phyloP scores from a whole-genome alignment of 2,888 invertebrate genomes.

The Venustoraphidia nigricollis region DNA sequence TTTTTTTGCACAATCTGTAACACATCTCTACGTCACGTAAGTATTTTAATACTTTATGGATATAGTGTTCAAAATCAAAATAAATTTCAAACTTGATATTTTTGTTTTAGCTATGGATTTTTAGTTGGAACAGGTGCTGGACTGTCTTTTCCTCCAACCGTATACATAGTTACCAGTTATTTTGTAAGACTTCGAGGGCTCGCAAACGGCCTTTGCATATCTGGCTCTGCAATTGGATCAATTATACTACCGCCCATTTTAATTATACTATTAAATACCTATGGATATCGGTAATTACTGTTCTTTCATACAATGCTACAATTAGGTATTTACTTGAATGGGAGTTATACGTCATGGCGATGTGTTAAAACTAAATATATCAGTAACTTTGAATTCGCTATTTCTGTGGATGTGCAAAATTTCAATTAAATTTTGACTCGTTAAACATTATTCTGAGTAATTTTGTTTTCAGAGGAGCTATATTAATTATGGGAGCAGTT shows the following conservation, averaged over 20 bases:
- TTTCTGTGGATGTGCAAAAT: no score
- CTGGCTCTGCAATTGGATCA: slow-evolving; percentile 74
- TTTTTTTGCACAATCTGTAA: slow-evolving; percentile 64
- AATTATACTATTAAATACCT: slow-evolving; percentile 49
- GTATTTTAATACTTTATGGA: slow-evolving; percentile 12
- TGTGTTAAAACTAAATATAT: no score
- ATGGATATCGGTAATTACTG: slow-evolving; percentile 51
- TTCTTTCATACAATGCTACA: slow-evolving; percentile 6
- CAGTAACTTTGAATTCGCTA: no score
- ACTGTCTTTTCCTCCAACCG: slow-evolving; percentile 74
- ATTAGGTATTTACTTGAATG: slow-evolving; percentile 1
- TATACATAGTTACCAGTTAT: slow-evolving; percentile 79
- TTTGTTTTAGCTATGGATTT: slow-evolving; percentile 53
- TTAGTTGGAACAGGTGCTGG: slow-evolving; percentile 75
- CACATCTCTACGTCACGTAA: slow-evolving; percentile 65
- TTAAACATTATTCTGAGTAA: slow-evolving; percentile 4
- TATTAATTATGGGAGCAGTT: slow-evolving; percentile 65
- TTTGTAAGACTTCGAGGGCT: slow-evolving; percentile 63
- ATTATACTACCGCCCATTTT: slow-evolving; percentile 71
- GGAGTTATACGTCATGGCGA: slow-evolving; percentile 13
- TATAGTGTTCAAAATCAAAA: neutral
- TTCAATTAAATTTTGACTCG: neutral
- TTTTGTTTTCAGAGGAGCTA: slow-evolving; percentile 48
- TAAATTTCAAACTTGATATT: neutral
- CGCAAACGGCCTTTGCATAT: slow-evolving; percentile 79